Percentiles rank a stretch among this genome's conserved stretches.
Evolutionary conservation across 2,888 invertebrate genomes (phyloP).

Genomic region (Corythucha ciliata): DNA sequence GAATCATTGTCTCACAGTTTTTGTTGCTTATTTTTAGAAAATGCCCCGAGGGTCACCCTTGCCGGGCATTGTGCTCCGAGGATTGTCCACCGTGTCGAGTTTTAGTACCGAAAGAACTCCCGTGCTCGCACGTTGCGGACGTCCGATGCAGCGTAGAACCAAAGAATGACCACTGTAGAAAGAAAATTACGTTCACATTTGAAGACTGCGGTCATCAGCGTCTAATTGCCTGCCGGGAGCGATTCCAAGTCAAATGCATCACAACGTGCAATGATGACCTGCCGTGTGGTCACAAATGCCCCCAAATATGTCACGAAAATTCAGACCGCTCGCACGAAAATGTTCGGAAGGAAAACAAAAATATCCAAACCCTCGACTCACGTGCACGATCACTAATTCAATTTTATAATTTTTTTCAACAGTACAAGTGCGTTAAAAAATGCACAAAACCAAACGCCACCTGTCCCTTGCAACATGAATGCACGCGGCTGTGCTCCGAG

Average conservation of each 20-base stretch:
- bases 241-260: too few species aligned
- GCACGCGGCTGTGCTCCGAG: conserved; percentile 47
- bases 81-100: conserved; percentile 8
- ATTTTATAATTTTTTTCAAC: too few species aligned
- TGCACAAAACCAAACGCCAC: conserved; percentile 44
- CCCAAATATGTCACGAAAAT: conserved; percentile 12
- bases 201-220: conserved; percentile 10
- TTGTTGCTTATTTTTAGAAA: conserved; percentile 35
- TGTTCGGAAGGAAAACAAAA: too few species aligned
- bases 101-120: conserved; percentile 5
- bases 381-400: too few species aligned
- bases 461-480: conserved; percentile 46
- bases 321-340: conserved; percentile 37
- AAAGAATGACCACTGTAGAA: conserved; percentile 21
- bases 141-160: conserved; percentile 8
- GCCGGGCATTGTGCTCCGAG: background rate
- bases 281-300: conserved; percentile 27
- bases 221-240: conserved; percentile 12
- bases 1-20: background rate
- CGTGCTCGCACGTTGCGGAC: conserved; percentile 12
- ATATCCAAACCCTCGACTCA: too few species aligned
- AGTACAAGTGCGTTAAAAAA: conserved; percentile 46
- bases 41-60: conserved; percentile 16
- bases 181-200: conserved; percentile 31
- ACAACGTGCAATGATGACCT: background rate